These are phyloP conservation scores for Podarcis lilfordi DNA, from an alignment of 2,797 vertebrate genomes.

Conservation along the genomic window DNA sequence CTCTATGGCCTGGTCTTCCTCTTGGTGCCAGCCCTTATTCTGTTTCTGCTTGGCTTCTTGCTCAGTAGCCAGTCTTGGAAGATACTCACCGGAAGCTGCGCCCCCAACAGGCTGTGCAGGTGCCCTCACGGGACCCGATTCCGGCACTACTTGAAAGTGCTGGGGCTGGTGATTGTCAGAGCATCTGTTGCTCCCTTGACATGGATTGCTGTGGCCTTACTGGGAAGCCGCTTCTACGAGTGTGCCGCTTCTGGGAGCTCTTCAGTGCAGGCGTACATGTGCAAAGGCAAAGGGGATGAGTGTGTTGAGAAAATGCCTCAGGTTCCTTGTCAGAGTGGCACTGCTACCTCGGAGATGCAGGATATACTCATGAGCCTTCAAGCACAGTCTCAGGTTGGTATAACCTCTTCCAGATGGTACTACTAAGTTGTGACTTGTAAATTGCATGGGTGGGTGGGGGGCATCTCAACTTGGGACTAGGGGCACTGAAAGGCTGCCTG, in stretches of 20 bases:
- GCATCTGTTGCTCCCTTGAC: constrained; percentile 78
- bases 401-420: rapidly evolving
- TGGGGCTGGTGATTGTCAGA: constrained; percentile 16
- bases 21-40: constrained; percentile 78
- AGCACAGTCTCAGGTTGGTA: constrained; percentile 79
- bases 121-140: rapidly evolving
- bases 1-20: constrained; percentile 81
- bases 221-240: constrained; percentile 77
- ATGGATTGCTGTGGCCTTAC: constrained; percentile 84
- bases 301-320: constrained; percentile 59
- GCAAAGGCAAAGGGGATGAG: rapidly evolving
- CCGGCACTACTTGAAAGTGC: rapidly evolving
- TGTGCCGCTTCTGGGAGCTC: constrained; percentile 76
- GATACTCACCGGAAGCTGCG: constrained; percentile 76
- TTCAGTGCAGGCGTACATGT: constrained; percentile 16
- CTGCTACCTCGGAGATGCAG: rapidly evolving
- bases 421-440: no score
- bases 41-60: constrained; percentile 79
- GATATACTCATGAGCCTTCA: constrained; percentile 58
- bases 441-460: background rate
- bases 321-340: constrained; percentile 70
- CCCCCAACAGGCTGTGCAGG: rapidly evolving
- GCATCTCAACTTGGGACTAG: no score
- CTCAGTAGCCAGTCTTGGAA: constrained; percentile 72
- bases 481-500: no score